Conservation (phyloP, 1,140 invertebrate genomes). For the Mamestra configurata region DNA sequence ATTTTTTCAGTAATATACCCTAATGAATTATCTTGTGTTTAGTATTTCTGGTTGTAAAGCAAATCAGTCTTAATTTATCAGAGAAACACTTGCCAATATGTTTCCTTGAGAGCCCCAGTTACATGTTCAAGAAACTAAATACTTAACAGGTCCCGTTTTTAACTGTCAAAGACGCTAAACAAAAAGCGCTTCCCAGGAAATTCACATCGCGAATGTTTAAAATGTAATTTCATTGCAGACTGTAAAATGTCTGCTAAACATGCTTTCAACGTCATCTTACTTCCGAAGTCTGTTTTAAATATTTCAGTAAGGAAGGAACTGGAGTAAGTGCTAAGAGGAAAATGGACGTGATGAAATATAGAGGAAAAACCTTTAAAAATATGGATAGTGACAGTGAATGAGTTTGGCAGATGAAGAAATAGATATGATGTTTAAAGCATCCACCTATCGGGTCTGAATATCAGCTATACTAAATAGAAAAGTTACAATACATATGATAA, state of each 20-base stretch:
- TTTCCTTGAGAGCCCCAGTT: too few relatives aligned
- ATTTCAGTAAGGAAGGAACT: background rate
- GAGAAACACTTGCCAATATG: too few relatives aligned
- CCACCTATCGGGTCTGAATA: too few relatives aligned
- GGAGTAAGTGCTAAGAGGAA: background rate
- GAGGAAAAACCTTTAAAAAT: background rate
- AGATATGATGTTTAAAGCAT: background rate
- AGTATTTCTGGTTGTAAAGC: too few relatives aligned
- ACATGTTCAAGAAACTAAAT: too few relatives aligned
- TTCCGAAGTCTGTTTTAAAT: constrained; percentile 15
- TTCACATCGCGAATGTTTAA: background rate
- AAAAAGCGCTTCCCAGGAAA: background rate
- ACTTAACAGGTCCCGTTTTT: background rate
- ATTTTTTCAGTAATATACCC: too few relatives aligned
- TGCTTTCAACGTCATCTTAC: background rate
- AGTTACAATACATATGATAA: too few relatives aligned
- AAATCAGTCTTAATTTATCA: too few relatives aligned
- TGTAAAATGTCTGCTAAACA: background rate
- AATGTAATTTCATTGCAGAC: constrained; percentile 1
- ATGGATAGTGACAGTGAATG: background rate
- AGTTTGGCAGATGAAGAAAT: background rate
- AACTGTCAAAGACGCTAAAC: constrained; percentile 13
- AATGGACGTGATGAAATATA: background rate
- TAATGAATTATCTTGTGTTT: too few relatives aligned
- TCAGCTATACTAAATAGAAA: too few relatives aligned